phyloP scores from a whole-genome alignment of 35 echinoderm and acorn worm genomes.

The Heliocidaris tuberculata region DNA sequence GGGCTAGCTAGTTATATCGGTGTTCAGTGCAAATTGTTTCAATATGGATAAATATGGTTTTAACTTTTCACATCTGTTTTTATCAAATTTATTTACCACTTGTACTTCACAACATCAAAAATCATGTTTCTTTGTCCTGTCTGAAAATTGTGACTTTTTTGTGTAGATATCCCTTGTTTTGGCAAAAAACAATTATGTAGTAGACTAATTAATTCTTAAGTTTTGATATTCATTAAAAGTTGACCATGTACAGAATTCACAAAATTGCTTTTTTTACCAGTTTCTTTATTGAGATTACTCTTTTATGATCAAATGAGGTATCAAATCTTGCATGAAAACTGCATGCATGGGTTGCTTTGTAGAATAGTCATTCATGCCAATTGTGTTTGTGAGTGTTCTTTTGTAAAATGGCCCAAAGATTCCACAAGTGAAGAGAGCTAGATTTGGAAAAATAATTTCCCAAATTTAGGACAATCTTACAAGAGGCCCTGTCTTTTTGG shows the following conservation, averaged over 20 bases:
- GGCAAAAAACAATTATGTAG: neutral
- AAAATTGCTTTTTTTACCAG: slow-evolving; percentile 12
- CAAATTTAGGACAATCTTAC: no score
- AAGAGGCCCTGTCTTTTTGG: no score
- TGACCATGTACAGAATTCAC: slow-evolving; percentile 45
- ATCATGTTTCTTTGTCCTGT: slow-evolving; percentile 35
- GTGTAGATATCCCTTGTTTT: slow-evolving; percentile 47
- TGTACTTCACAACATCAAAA: neutral
- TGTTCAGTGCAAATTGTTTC: neutral
- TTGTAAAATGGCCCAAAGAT: neutral
- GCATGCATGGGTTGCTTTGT: neutral
- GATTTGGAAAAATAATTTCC: no score
- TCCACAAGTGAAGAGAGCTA: no score
- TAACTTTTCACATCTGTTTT: neutral
- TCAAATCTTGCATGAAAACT: neutral
- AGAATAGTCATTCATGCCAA: neutral
- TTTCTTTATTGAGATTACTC: slow-evolving; percentile 9
- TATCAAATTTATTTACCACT: neutral
- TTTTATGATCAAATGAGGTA: neutral
- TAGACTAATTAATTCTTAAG: neutral
- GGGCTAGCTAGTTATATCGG: neutral
- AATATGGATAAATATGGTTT: neutral
- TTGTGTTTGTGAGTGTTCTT: neutral
- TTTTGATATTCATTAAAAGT: slow-evolving; percentile 55
- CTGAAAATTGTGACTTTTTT: slow-evolving; percentile 33